phyloP scores from a whole-genome alignment of 1,140 invertebrate genomes.

The Meloidogyne exigua region DNA sequence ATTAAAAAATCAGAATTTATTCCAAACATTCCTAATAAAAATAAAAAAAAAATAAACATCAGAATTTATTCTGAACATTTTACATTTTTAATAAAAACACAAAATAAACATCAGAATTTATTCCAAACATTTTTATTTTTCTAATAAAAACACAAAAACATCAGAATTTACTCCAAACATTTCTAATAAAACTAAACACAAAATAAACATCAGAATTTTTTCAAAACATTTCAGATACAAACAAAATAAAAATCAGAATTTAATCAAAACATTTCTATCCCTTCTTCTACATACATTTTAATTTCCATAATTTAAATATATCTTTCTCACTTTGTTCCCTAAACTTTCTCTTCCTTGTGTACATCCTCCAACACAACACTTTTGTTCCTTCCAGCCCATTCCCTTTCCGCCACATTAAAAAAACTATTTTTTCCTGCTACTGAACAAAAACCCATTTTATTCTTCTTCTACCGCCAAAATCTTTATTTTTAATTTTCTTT shows the following conservation, averaged over 20 bases:
- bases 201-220: background rate
- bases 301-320: background rate
- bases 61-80: too few species aligned
- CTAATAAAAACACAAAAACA: background rate
- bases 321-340: background rate
- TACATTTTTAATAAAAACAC: background rate
- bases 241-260: background rate
- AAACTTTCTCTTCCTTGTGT: slow-evolving; percentile 4
- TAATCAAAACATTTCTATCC: background rate
- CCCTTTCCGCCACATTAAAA: background rate
- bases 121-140: too few species aligned
- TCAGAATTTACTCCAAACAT: background rate
- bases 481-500: background rate
- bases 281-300: background rate
- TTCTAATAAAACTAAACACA: background rate
- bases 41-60: too few species aligned
- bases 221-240: background rate
- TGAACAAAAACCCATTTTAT: slow-evolving; percentile 1
- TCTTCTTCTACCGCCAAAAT: background rate
- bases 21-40: too few species aligned
- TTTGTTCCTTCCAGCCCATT: background rate
- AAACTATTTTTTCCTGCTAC: background rate
- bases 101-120: background rate
- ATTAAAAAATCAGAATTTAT: too few species aligned
- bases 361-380: background rate